Evolutionary conservation across 2,113 vertebrate genomes (phyloP).

Genomic region (Mesocricetus auratus): DNA sequence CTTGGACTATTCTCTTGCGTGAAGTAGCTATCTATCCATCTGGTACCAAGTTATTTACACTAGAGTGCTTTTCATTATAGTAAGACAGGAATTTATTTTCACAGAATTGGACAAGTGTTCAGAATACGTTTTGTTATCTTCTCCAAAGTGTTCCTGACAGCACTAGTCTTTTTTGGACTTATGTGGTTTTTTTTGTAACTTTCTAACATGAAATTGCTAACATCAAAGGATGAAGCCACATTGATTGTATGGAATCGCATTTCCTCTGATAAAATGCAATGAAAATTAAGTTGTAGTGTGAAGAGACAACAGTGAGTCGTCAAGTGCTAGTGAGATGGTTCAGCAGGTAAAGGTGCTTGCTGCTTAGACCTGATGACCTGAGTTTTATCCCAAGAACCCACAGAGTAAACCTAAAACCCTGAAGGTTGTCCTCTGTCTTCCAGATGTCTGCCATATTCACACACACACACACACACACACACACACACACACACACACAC

Average conservation of each 20-base stretch:
- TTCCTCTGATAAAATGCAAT: background rate
- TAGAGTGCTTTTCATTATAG: conserved; percentile 19
- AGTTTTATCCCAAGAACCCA: background rate
- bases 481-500: background rate
- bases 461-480: background rate
- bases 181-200: background rate
- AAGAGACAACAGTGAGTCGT: background rate
- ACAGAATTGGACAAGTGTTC: background rate
- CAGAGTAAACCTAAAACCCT: too few relatives aligned
- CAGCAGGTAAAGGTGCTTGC: background rate
- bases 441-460: background rate
- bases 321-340: background rate
- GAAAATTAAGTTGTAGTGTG: background rate
- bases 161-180: background rate
- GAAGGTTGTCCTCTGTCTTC: background rate
- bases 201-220: background rate
- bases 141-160: background rate
- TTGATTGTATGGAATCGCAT: background rate
- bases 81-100: conserved; percentile 4
- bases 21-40: background rate
- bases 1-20: background rate
- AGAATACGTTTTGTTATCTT: conserved; percentile 39
- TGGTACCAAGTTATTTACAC: conserved; percentile 49
- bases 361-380: background rate
- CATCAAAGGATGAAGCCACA: background rate